phyloP scores from a whole-genome alignment of 2,113 vertebrate species.

The Notothenia coriiceps region DNA sequence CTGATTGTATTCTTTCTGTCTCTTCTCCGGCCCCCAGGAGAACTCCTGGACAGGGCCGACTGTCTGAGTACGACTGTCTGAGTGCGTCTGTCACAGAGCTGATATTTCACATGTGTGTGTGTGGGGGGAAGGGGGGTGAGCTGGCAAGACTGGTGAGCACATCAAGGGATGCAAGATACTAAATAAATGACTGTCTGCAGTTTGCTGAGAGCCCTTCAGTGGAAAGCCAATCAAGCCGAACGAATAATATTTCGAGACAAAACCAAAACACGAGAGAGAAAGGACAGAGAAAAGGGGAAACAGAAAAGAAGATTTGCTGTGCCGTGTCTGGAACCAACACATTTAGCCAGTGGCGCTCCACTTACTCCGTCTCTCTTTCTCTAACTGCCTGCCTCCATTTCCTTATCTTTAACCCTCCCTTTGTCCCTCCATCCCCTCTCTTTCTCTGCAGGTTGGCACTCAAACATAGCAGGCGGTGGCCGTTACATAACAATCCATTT shows the following conservation, averaged over 20 bases:
- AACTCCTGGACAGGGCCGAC: slow-evolving; percentile 29
- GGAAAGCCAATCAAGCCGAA: slow-evolving; percentile 64
- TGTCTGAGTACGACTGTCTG: slow-evolving; percentile 54
- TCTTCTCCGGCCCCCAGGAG: neutral
- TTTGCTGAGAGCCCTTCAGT: slow-evolving; percentile 59
- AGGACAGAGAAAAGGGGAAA: slow-evolving; percentile 15
- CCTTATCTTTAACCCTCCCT: slow-evolving; percentile 46
- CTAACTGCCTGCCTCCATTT: slow-evolving; percentile 35
- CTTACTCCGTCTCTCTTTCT: slow-evolving; percentile 38
- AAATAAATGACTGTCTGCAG: slow-evolving; percentile 64
- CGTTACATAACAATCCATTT: slow-evolving; percentile 69
- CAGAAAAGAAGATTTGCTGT: slow-evolving; percentile 66
- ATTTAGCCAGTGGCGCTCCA: slow-evolving; percentile 68
- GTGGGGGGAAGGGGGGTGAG: neutral
- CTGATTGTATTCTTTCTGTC: slow-evolving; percentile 49
- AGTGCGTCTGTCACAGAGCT: slow-evolving; percentile 48
- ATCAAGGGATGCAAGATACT: slow-evolving; percentile 34
- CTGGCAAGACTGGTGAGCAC: slow-evolving; percentile 18
- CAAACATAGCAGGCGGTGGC: slow-evolving; percentile 55
- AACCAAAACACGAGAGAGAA: slow-evolving; percentile 49
- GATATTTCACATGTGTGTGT: slow-evolving; percentile 43
- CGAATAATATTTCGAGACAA: slow-evolving; percentile 69
- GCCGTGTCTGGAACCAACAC: slow-evolving; percentile 66
- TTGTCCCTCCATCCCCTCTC: slow-evolving; percentile 35
- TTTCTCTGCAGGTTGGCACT: slow-evolving; percentile 66